Conservation (phyloP, 92 coral and sea anemone genomes). For the Parazoanthus darwini region DNA sequence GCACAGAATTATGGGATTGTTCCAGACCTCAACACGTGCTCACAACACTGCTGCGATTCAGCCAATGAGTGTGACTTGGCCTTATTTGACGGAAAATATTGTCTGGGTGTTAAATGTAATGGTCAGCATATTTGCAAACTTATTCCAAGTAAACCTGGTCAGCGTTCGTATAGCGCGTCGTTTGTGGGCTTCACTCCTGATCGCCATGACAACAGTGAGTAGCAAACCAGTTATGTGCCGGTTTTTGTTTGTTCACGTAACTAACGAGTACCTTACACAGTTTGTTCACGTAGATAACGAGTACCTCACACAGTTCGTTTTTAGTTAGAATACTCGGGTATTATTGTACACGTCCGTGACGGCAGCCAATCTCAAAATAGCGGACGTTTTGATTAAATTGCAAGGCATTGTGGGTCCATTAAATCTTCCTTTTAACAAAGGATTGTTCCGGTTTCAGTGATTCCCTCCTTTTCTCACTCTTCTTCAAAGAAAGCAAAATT, state of each 20-base stretch:
- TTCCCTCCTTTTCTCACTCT: no score
- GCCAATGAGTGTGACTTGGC: conserved; percentile 48
- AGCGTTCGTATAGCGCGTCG: conserved; percentile 47
- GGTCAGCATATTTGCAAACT: conserved; percentile 43
- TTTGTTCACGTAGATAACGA: background rate
- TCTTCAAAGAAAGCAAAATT: no score
- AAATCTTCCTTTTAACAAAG: background rate
- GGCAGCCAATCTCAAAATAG: background rate
- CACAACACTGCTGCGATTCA: conserved; percentile 39
- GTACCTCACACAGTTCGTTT: background rate
- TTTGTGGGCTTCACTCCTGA: conserved; percentile 10
- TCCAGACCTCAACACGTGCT: conserved; percentile 29
- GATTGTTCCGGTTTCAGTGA: background rate
- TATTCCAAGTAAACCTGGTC: conserved; percentile 35
- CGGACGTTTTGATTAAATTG: no score
- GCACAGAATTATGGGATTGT: background rate
- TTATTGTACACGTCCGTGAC: background rate
- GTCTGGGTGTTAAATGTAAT: conserved; percentile 52
- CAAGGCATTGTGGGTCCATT: background rate
- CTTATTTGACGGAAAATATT: conserved; percentile 46
- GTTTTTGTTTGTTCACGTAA: background rate
- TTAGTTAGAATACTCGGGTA: background rate
- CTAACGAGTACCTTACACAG: background rate
- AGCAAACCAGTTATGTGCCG: background rate
- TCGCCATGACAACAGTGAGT: conserved; percentile 26